A percentile compares a stretch with the other conserved stretches of the same genome.
Evolutionary conservation across 2,888 invertebrate genomes (phyloP).

Genomic region (Drosophila monieri): DNA sequence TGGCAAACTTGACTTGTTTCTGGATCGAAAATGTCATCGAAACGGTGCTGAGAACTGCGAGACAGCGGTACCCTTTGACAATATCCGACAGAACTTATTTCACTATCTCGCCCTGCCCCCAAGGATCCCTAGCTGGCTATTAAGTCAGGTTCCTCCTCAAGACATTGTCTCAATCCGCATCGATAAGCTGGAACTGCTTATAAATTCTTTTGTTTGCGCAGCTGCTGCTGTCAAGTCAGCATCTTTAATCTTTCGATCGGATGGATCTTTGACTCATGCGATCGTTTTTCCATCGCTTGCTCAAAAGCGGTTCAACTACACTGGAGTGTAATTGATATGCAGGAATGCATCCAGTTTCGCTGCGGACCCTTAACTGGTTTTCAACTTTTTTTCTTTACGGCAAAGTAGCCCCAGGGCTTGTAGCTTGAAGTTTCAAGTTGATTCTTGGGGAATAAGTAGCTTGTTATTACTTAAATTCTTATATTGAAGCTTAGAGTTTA

Average conservation of each 20-base stretch:
- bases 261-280: conserved; percentile 22
- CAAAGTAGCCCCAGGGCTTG: neutral
- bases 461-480: too few relatives aligned
- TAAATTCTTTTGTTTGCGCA: conserved; percentile 67
- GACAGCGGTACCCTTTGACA: conserved; percentile 36
- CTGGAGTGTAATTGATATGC: conserved; percentile 40
- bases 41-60: conserved; percentile 28
- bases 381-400: neutral
- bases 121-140: conserved; percentile 36
- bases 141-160: conserved; percentile 52
- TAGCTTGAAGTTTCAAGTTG: neutral
- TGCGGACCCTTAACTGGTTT: conserved; percentile 56
- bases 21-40: conserved; percentile 21
- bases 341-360: conserved; percentile 40
- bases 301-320: neutral
- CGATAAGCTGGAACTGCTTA: conserved; percentile 71
- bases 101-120: conserved; percentile 27
- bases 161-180: conserved; percentile 66
- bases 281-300: conserved; percentile 25
- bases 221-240: conserved; percentile 44
- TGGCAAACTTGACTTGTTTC: conserved; percentile 4
- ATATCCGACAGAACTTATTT: conserved; percentile 20
- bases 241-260: conserved; percentile 45
- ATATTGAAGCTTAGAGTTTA: too few relatives aligned
- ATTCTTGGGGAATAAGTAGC: neutral